Conservation (phyloP, 2,113 vertebrate species). For the Megaceryle maxima region DNA sequence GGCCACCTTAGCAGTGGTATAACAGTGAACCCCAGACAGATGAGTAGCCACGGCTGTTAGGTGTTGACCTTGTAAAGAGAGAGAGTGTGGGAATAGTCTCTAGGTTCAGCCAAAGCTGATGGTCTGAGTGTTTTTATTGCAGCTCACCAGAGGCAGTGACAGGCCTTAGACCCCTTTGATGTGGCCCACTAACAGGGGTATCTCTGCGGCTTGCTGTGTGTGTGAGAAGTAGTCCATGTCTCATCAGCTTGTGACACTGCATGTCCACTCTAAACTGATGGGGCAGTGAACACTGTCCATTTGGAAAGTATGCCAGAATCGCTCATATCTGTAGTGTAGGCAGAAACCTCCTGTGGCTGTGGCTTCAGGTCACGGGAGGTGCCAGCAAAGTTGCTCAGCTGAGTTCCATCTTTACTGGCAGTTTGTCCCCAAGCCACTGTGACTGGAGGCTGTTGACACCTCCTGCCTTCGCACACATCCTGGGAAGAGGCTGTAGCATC, state of each 20-base stretch:
- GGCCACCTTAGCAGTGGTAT: not conserved
- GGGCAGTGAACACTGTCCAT: not conserved
- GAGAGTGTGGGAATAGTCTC: not conserved
- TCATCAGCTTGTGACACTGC: not conserved
- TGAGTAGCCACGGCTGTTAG: not conserved
- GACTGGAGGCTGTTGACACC: not conserved
- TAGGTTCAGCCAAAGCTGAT: not conserved
- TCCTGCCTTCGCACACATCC: rapidly evolving
- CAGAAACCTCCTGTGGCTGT: not conserved
- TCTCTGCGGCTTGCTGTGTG: not conserved
- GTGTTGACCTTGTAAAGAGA: not conserved
- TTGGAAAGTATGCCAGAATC: not conserved
- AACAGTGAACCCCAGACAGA: not conserved
- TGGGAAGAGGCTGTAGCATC: not conserved
- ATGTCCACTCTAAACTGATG: not conserved
- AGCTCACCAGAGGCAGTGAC: not conserved
- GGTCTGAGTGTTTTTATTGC: not conserved
- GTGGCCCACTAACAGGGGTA: not conserved
- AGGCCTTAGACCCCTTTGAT: not conserved
- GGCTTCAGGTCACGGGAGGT: not conserved
- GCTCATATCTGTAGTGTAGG: not conserved
- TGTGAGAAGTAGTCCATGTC: not conserved
- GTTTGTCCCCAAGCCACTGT: rapidly evolving
- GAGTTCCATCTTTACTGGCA: not conserved
- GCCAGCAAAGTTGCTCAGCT: not conserved